Base-by-base conservation (phyloP, 2,113 vertebrate species). In the Haplochromis vanheusdeni region DNA sequence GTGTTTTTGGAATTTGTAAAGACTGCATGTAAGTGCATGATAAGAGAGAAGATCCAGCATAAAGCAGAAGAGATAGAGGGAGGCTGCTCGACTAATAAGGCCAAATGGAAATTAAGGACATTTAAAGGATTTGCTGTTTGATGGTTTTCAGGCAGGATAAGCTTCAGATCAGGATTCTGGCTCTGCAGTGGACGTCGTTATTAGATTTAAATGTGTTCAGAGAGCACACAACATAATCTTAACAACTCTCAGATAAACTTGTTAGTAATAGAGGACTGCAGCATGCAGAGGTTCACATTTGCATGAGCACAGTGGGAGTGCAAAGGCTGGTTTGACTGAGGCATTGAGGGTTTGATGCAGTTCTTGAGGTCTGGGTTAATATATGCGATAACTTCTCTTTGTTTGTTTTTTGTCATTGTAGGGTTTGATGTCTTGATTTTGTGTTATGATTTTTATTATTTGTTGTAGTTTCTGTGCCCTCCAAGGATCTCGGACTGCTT, bases 351-450 rank as follows among this genome's bases (percentile, higher is more conserved):
- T 21, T 7, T 62, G 4, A 4, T 62, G 58, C 19, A 7, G 60
- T n/a, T 65, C 33, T 37, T 13, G 60, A 65, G 17, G 31, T 65
- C 31, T 37, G 31, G 35, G 35, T 68, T 40, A 40, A 68, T 40
- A 40, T 5, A 9, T 70, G 2, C 0, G 5, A 70, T 19, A 60
- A 19, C 5, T 6, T 33, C 16, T 13, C 8, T 40, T 0, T 68
- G 11, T 65, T n/a, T n/a, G n/a, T n/a, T 0, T 37, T 35, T 21
- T 68, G n/a, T 8, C 12, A 23, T 14, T 68, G 11, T 19, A 0
- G 60, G 4, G 0, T 23, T 23, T 70, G 35, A 68, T 21, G 37
- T 70, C 21, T 73, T 26, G 37, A 45, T 45, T 73, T 73, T 3
- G 60, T 62, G 9, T 51, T 51, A 5, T 42, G 65, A 23, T 42